Base-by-base conservation (phyloP, 2,113 vertebrate genomes). In the Chunga burmeisteri region DNA sequence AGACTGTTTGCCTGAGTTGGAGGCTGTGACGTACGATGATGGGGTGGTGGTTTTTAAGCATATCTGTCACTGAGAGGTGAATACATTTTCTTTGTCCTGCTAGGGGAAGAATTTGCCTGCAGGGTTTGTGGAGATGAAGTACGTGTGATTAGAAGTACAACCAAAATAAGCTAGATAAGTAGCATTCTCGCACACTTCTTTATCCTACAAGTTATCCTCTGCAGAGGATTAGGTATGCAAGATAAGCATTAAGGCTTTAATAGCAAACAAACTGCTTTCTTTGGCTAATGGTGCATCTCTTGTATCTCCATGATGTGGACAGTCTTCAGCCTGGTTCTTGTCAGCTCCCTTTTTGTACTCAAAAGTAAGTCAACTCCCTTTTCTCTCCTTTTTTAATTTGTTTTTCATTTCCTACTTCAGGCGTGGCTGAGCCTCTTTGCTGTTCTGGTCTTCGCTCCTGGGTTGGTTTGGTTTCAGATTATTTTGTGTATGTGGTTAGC, bases 251-350 rank as follows among this genome's bases (percentile, higher is more conserved):
- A 96, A 86, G 85, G 94, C 95, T 98, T 98, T 97, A 92, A 94
- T 93, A 96, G 94, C 98, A 98, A 98, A 98, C 96, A 90, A 97
- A 97, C 98, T 98, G 97, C 98, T 98, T 98, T 97, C 95, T 92
- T 96, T 95, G 96, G 86, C 93, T 93, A 91, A 97, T 97, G 95
- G 91, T 97, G 67, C 96, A 84, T 68, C 94, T 92, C 81, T 59
- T 90, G 92, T 72, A 97, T 84, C 96, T 95, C 89, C 96, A 83
- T 66, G 97, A 99, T 99, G 99, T 96, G 97, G 97, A 96, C 97
- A 83, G 91, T 97, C 88, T 94, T 82, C 96, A 98, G 96, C 93
- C 96, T 97, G 50, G 63, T 83, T 93, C 98, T 97, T 61, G 92
- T 95, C 96, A 93, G 96, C 83, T 79, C 98, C 79, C 82, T 98